Percentiles rank a stretch among this genome's conserved stretches.
These are phyloP conservation scores for Calyptomena viridis DNA, from an alignment of 2,113 vertebrate species.

Conservation along the genomic window DNA sequence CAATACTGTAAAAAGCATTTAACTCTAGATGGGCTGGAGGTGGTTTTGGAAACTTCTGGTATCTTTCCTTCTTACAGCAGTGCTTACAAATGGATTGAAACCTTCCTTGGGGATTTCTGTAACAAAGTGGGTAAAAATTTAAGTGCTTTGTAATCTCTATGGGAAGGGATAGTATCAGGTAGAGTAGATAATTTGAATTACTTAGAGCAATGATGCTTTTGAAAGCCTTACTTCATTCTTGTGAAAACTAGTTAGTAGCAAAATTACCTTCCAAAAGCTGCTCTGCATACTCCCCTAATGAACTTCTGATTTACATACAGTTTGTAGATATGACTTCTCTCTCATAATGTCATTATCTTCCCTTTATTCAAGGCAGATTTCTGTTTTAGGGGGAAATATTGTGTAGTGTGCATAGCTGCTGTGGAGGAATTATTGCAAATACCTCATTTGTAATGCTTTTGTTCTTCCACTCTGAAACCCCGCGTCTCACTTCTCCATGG, in stretches of 20 bases:
- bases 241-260: conserved; percentile 12
- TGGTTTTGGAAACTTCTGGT: not conserved
- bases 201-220: conserved; percentile 29
- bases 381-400: conserved; percentile 2
- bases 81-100: conserved; percentile 15
- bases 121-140: conserved; percentile 23
- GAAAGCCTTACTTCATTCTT: conserved; percentile 29
- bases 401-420: not conserved
- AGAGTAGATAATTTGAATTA: conserved; percentile 50
- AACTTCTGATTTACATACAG: not conserved
- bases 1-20: not conserved
- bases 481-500: not conserved
- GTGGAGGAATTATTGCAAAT: conserved; percentile 24
- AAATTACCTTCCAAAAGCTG: conserved; percentile 40
- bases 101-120: conserved; percentile 10
- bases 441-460: conserved; percentile 20
- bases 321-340: conserved; percentile 18
- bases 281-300: not conserved
- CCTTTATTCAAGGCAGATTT: conserved; percentile 4
- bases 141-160: conserved; percentile 42
- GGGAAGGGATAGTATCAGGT: conserved; percentile 36
- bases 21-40: conserved; percentile 1
- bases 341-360: not conserved
- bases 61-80: not conserved
- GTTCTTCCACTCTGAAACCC: conserved; percentile 5